phyloP scores from a whole-genome alignment of 1,140 invertebrate species.

The Trissolcus basalis region DNA sequence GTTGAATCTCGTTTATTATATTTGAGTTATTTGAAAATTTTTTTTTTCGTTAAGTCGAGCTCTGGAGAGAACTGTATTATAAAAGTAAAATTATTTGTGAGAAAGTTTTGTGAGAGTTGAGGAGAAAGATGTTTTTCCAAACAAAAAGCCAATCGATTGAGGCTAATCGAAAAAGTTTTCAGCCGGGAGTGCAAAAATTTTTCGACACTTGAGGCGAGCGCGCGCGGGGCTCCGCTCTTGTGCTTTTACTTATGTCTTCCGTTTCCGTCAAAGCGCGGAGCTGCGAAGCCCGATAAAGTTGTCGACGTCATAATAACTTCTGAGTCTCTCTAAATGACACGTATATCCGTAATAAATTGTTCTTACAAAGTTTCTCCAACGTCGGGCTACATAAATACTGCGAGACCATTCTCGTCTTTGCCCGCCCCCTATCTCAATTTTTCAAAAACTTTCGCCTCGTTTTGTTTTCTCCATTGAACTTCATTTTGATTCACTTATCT shows the following conservation, averaged over 20 bases:
- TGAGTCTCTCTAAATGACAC: conserved; percentile 69
- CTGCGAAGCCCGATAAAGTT: conserved; percentile 69
- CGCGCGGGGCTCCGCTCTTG: conserved; percentile 38
- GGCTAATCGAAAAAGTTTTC: conserved; percentile 48
- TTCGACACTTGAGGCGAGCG: conserved; percentile 32
- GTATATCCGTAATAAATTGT: conserved; percentile 75
- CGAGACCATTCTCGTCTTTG: conserved; percentile 47
- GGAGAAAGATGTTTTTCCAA: not conserved
- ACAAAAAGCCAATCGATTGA: conserved; percentile 41
- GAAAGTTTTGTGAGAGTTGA: too few species aligned
- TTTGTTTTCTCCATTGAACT: conserved; percentile 46
- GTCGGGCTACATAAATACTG: conserved; percentile 70
- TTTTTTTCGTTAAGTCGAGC: not conserved
- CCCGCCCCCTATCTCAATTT: conserved; percentile 42
- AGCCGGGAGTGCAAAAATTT: conserved; percentile 36
- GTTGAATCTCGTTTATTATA: too few species aligned
- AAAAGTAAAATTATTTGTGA: not conserved
- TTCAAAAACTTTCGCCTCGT: conserved; percentile 42
- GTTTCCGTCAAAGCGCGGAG: conserved; percentile 61
- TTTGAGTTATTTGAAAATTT: too few species aligned
- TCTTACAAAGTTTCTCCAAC: conserved; percentile 70
- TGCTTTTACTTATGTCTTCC: conserved; percentile 59
- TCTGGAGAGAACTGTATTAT: not conserved
- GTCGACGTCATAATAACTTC: conserved; percentile 72
- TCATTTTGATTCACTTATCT: conserved; percentile 51